Conservation (phyloP, 1,140 invertebrate genomes). For the Atopsyche davidsoni region DNA sequence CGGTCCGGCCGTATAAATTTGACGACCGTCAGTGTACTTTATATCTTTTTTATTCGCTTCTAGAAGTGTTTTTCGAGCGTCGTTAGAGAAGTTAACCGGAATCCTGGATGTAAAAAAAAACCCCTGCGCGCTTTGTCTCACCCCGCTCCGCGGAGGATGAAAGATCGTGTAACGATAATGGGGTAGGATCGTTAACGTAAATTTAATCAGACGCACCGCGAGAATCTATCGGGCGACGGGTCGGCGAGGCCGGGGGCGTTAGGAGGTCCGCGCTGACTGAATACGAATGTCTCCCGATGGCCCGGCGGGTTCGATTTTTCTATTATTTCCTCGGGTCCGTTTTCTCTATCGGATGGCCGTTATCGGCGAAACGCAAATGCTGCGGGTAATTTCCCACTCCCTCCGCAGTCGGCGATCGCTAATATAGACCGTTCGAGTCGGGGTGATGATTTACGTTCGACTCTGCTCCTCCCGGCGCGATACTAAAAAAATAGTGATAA, state of each 20-base stretch:
- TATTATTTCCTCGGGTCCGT: too few relatives aligned
- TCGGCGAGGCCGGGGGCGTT: slow-evolving; percentile 19
- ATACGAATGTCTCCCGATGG: slow-evolving; percentile 28
- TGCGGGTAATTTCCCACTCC: too few relatives aligned
- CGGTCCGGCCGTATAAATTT: neutral
- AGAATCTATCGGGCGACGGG: slow-evolving; percentile 11
- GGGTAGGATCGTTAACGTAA: slow-evolving; percentile 27
- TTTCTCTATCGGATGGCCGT: too few relatives aligned
- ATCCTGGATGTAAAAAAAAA: slow-evolving; percentile 11
- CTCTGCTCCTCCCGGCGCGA: too few relatives aligned
- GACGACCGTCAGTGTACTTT: slow-evolving; percentile 1
- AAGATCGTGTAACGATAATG: slow-evolving; percentile 30
- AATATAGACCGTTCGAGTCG: too few relatives aligned
- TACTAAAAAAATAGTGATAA: too few relatives aligned
- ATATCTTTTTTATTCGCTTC: slow-evolving; percentile 8
- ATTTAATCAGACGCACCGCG: slow-evolving; percentile 29
- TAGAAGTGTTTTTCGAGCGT: slow-evolving; percentile 1
- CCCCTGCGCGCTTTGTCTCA: slow-evolving; percentile 12
- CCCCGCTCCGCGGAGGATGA: slow-evolving; percentile 1
- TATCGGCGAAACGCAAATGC: too few relatives aligned
- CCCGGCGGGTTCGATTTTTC: too few relatives aligned
- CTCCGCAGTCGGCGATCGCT: too few relatives aligned
- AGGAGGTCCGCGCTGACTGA: slow-evolving; percentile 25
- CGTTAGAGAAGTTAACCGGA: slow-evolving; percentile 3
- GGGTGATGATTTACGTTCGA: too few relatives aligned